phyloP scores from a whole-genome alignment of 2,797 vertebrate species.

The Serranus cabrilla region DNA sequence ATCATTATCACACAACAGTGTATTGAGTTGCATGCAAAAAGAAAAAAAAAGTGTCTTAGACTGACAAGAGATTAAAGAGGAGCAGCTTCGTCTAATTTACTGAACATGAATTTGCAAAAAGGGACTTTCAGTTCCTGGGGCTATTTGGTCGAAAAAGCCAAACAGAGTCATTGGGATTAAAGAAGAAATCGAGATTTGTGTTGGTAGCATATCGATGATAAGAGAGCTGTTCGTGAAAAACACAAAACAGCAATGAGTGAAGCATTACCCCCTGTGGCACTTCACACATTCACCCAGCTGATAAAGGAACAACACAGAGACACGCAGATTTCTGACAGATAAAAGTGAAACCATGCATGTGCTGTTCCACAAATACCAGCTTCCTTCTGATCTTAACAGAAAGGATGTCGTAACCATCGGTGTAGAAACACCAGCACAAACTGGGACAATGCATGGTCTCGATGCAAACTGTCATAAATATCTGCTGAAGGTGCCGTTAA shows the following conservation, averaged over 20 bases:
- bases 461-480: neutral
- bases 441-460: neutral
- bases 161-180: neutral
- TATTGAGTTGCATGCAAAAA: neutral
- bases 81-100: neutral
- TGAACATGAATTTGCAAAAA: neutral
- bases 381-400: neutral
- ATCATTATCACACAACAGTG: neutral
- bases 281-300: slow-evolving; percentile 5
- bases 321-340: neutral
- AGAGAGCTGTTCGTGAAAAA: neutral
- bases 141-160: neutral
- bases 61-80: neutral
- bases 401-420: neutral
- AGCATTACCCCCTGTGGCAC: neutral
- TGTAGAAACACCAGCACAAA: neutral
- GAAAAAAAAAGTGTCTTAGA: neutral
- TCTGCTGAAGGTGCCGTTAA: neutral
- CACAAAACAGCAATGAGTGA: neutral
- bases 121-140: neutral
- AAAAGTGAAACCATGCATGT: slow-evolving; percentile 1
- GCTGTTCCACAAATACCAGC: neutral
- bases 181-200: neutral
- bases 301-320: slow-evolving; percentile 4
- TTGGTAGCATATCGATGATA: slow-evolving; percentile 2